A percentile compares a stretch with the other conserved stretches of the same genome.
Conservation (phyloP, 2,888 invertebrate species). For the Keiferia lycopersicella region DNA sequence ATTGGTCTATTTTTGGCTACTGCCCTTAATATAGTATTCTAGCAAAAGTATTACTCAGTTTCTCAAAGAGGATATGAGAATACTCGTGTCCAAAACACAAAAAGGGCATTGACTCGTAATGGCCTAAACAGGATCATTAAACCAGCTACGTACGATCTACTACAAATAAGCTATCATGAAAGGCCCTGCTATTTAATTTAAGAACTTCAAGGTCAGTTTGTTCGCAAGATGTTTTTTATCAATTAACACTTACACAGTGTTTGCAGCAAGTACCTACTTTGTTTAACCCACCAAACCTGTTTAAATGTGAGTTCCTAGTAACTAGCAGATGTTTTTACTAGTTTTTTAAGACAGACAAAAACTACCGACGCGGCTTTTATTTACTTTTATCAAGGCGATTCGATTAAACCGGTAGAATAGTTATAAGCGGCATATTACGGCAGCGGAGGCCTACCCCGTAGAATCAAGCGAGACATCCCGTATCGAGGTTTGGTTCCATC, state of each 20-base stretch:
- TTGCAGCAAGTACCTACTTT: not conserved
- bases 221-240: not conserved
- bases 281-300: not conserved
- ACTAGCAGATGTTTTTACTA: not conserved
- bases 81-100: not conserved
- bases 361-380: not conserved
- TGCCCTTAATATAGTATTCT: no score
- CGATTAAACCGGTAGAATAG: no score
- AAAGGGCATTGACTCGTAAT: not conserved
- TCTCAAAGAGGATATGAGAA: no score
- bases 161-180: not conserved
- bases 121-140: not conserved
- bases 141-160: not conserved
- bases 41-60: no score
- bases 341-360: not conserved
- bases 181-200: not conserved
- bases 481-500: no score
- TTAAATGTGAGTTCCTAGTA: not conserved
- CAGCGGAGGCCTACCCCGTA: no score
- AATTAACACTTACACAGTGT: constrained; percentile 15
- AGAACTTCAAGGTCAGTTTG: constrained; percentile 1
- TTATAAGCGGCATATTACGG: no score
- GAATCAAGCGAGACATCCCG: no score
- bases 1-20: no score
- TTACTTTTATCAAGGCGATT: no score